Percentiles rank a stretch among this genome's conserved stretches.
These are phyloP conservation scores for Heteractis magnifica DNA, from an alignment of 92 coral and sea anemone species.

Conservation along the genomic window DNA sequence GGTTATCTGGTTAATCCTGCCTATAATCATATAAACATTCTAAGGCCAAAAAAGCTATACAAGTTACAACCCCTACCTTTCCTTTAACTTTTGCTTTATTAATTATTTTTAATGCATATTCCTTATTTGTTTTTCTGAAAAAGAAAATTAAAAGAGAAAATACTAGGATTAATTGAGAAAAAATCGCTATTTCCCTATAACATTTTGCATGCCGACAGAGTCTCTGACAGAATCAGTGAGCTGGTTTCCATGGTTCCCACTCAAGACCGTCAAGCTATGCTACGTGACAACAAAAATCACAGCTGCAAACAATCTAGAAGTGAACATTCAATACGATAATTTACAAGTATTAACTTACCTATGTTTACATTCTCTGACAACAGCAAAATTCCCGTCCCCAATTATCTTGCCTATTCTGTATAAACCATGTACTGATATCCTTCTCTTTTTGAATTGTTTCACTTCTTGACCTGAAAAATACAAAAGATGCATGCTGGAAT, in stretches of 20 bases:
- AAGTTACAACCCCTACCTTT: slow-evolving; percentile 59
- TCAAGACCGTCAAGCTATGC: no score
- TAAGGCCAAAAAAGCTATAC: not conserved
- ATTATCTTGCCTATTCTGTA: slow-evolving; percentile 97
- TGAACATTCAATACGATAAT: not conserved
- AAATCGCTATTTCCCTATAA: not conserved
- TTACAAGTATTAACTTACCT: slow-evolving; percentile 54
- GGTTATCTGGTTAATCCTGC: no score
- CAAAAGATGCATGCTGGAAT: not conserved
- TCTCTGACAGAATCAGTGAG: no score
- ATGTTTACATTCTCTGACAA: slow-evolving; percentile 95
- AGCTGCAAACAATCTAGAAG: not conserved
- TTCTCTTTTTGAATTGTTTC: slow-evolving; percentile 65
- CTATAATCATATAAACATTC: not conserved
- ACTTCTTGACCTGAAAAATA: slow-evolving; percentile 57
- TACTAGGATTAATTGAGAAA: not conserved
- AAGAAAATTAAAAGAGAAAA: not conserved
- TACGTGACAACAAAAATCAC: no score
- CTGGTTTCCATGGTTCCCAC: no score
- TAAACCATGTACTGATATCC: slow-evolving; percentile 94
- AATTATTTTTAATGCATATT: slow-evolving; percentile 91
- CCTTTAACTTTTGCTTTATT: slow-evolving; percentile 97
- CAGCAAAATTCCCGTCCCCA: slow-evolving; percentile 98
- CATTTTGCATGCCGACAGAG: not conserved
- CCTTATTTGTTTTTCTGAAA: slow-evolving; percentile 86